These are phyloP conservation scores for Masticophis lateralis DNA, from an alignment of 2,797 vertebrate species.

Conservation along the genomic window DNA sequence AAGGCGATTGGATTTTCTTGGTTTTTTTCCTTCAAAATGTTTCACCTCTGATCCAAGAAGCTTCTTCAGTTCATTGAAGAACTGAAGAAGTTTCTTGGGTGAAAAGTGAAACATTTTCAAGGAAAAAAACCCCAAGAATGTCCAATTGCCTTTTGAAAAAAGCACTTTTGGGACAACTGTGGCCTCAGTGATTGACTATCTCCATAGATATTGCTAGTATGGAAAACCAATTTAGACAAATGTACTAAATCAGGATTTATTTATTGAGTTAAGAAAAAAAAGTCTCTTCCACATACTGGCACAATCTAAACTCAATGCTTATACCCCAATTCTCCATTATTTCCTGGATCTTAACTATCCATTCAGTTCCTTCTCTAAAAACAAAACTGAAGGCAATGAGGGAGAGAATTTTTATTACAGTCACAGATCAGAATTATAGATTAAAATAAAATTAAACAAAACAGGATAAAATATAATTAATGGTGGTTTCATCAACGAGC, in stretches of 20 bases:
- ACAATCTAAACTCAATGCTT: background rate
- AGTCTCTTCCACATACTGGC: background rate
- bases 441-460: background rate
- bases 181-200: background rate
- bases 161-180: background rate
- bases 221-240: background rate
- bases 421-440: background rate
- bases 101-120: too few relatives aligned
- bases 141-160: background rate
- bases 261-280: background rate
- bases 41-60: background rate
- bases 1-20: background rate
- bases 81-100: too few relatives aligned
- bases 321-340: background rate
- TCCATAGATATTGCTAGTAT: background rate
- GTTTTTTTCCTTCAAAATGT: background rate
- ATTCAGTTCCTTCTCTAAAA: background rate
- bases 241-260: background rate
- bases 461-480: background rate
- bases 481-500: background rate
- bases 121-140: background rate
- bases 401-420: background rate
- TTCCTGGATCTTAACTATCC: background rate
- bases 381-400: background rate
- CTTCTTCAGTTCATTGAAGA: too few relatives aligned